Percentiles rank a stretch among this genome's conserved stretches.
These are phyloP conservation scores for Xanthia togata DNA, from an alignment of 2,888 invertebrate genomes.

Conservation along the genomic window DNA sequence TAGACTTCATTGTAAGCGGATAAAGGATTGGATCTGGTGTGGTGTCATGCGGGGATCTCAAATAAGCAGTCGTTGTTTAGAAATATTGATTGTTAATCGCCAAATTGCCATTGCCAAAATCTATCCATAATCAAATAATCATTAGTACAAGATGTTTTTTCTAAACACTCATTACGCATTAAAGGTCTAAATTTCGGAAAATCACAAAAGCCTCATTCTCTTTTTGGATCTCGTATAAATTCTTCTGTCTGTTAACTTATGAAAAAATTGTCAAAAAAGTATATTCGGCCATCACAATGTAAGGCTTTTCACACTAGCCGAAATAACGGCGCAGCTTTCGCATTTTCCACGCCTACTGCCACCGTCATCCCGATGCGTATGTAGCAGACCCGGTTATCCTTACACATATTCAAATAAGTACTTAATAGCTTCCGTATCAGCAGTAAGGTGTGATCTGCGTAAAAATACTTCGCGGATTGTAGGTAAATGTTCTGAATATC, in stretches of 20 bases:
- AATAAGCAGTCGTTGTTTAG: neutral
- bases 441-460: slow-evolving; percentile 22
- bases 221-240: neutral
- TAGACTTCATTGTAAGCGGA: slow-evolving; percentile 3
- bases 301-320: neutral
- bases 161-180: neutral
- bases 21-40: neutral
- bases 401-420: slow-evolving; percentile 7
- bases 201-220: neutral
- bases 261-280: neutral
- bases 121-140: neutral
- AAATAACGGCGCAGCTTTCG: neutral
- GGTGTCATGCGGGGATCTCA: too few relatives aligned
- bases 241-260: neutral
- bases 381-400: neutral
- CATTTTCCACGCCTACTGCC: neutral
- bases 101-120: neutral
- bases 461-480: neutral
- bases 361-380: too few relatives aligned
- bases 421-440: slow-evolving; percentile 27
- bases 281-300: neutral
- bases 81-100: neutral
- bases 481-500: neutral
- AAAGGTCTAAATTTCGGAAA: neutral
- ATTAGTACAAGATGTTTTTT: neutral